A percentile compares a stretch with the other conserved stretches of the same genome.
phyloP scores from a whole-genome alignment of 2,888 invertebrate species.

The Zhuqinia jingwanae region DNA sequence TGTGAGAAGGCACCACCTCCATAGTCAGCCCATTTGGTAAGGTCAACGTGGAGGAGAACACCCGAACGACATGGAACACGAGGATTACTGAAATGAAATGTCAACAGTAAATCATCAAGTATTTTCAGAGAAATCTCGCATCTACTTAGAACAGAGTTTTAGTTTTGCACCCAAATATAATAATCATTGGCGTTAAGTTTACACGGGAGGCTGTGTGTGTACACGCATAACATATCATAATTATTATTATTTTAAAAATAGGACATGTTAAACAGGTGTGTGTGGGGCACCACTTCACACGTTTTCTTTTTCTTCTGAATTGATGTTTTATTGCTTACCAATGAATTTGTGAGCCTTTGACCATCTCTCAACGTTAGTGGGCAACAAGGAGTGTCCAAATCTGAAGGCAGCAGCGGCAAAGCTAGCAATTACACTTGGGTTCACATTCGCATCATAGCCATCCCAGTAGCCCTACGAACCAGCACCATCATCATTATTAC shows the following conservation, averaged over 20 bases:
- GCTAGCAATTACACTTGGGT: slow-evolving; percentile 93
- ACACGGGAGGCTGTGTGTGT: slow-evolving; percentile 91
- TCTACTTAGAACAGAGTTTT: too few relatives aligned
- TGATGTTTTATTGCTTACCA: slow-evolving; percentile 83
- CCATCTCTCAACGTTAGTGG: slow-evolving; percentile 95
- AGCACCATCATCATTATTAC: slow-evolving; percentile 5
- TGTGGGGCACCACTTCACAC: too few relatives aligned
- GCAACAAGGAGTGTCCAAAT: slow-evolving; percentile 94
- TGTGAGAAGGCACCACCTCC: slow-evolving; percentile 79
- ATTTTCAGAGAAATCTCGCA: too few relatives aligned
- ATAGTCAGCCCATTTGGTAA: slow-evolving; percentile 94
- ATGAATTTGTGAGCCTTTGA: slow-evolving; percentile 97
- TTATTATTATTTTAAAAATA: too few relatives aligned
- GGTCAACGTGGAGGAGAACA: slow-evolving; percentile 92
- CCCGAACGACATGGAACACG: slow-evolving; percentile 95
- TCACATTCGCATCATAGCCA: slow-evolving; percentile 91
- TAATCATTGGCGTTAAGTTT: too few relatives aligned
- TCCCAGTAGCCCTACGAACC: slow-evolving; percentile 88
- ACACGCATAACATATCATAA: slow-evolving; percentile 14
- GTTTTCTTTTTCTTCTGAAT: not conserved
- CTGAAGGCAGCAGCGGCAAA: slow-evolving; percentile 96
- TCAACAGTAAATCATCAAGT: too few relatives aligned
- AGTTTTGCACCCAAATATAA: too few relatives aligned
- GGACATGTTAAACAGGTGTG: not conserved
- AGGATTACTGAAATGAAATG: slow-evolving; percentile 89